phyloP scores from a whole-genome alignment of 2,797 vertebrate species.

The Coranthus polyacanthus region DNA sequence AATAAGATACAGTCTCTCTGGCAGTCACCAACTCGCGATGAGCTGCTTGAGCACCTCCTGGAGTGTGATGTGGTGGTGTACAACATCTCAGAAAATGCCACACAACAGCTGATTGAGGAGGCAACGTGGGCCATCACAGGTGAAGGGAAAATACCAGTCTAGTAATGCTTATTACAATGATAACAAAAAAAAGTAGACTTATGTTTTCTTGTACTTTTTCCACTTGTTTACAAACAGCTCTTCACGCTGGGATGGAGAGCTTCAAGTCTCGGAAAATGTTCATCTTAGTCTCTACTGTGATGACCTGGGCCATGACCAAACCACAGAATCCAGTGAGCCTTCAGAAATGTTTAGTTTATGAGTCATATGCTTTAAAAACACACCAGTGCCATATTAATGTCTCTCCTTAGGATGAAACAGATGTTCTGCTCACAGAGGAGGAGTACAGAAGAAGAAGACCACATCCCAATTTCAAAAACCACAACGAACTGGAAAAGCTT shows the following conservation, averaged over 20 bases:
- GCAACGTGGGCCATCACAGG: slow-evolving; percentile 88
- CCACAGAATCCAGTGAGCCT: slow-evolving; percentile 86
- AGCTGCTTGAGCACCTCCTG: slow-evolving; percentile 84
- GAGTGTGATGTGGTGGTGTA: slow-evolving; percentile 92
- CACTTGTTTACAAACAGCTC: slow-evolving; percentile 74
- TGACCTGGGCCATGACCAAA: slow-evolving; percentile 93
- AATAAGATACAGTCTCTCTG: slow-evolving; percentile 4
- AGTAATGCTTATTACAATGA: no score
- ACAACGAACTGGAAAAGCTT: slow-evolving; percentile 89
- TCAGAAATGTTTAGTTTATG: neutral
- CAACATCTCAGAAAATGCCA: slow-evolving; percentile 90
- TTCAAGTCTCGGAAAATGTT: slow-evolving; percentile 89
- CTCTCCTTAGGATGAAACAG: slow-evolving; percentile 84
- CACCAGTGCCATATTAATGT: neutral
- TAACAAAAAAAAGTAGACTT: no score
- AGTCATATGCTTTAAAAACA: slow-evolving; percentile 5
- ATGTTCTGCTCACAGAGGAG: slow-evolving; percentile 87
- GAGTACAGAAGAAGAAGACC: slow-evolving; percentile 88
- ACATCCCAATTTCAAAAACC: slow-evolving; percentile 87
- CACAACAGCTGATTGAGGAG: slow-evolving; percentile 84
- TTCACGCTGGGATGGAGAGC: slow-evolving; percentile 82
- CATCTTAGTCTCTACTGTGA: slow-evolving; percentile 92
- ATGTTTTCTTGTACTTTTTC: neutral
- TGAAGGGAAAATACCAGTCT: slow-evolving; percentile 8
- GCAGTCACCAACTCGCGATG: slow-evolving; percentile 82